Conservation (phyloP, 2,888 invertebrate species). For the Chalcis sispes region DNA sequence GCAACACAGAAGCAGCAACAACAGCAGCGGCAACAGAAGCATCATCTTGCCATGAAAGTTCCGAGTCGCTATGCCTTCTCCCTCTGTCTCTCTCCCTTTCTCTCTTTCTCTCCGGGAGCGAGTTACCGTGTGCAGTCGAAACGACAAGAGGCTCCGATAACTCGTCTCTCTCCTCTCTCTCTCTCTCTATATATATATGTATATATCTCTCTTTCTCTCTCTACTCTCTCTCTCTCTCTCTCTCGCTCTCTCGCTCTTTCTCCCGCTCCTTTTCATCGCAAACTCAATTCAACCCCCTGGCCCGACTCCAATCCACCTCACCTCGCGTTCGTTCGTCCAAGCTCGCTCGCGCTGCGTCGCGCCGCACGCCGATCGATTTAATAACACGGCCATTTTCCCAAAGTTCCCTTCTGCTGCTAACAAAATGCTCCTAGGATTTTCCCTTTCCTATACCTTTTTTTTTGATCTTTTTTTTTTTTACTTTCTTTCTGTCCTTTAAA, state of each 20-base stretch:
- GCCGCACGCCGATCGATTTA: slow-evolving; percentile 72
- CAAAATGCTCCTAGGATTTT: slow-evolving; percentile 37
- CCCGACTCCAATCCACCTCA: slow-evolving; percentile 59
- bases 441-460: slow-evolving; percentile 32
- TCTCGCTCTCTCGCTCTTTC: too few species aligned
- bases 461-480: not conserved
- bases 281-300: slow-evolving; percentile 58
- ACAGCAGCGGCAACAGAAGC: too few species aligned
- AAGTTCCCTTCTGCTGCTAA: slow-evolving; percentile 58
- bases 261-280: slow-evolving; percentile 60
- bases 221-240: slow-evolving; percentile 27
- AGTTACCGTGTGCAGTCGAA: too few species aligned
- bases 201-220: slow-evolving; percentile 14
- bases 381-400: slow-evolving; percentile 74
- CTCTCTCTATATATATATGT: too few species aligned
- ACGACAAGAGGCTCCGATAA: not conserved
- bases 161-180: slow-evolving; percentile 13
- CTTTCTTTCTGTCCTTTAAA: too few species aligned
- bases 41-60: too few species aligned
- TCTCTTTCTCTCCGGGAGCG: not conserved
- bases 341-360: slow-evolving; percentile 52
- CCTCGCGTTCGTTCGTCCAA: too few species aligned
- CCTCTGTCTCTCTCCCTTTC: slow-evolving; percentile 35
- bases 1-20: too few species aligned
- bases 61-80: not conserved